Percentiles rank a stretch among this genome's conserved stretches.
These are phyloP conservation scores for Drosophila mulleri DNA, from an alignment of 2,888 invertebrate genomes.

Conservation along the genomic window DNA sequence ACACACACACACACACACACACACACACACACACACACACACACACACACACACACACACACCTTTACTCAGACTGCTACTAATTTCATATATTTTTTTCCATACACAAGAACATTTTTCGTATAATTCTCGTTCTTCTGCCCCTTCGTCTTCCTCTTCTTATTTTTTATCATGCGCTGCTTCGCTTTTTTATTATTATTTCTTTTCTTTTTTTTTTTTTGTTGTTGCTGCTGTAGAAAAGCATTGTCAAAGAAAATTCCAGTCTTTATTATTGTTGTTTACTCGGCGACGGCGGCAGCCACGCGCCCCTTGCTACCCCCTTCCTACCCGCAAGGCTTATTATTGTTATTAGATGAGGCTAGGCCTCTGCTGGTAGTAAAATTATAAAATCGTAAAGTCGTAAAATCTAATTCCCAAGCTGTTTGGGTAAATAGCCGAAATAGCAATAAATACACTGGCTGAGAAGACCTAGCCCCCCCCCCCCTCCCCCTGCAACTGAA, in stretches of 20 bases:
- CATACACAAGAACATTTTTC: constrained; percentile 63
- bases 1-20: background rate
- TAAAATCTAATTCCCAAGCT: constrained; percentile 8
- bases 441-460: background rate
- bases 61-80: constrained; percentile 16
- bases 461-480: background rate
- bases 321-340: background rate
- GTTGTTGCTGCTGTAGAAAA: background rate
- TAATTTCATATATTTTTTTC: constrained; percentile 65
- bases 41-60: constrained; percentile 10
- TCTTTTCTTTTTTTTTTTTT: background rate
- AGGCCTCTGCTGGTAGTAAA: constrained; percentile 2
- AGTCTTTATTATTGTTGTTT: constrained; percentile 7
- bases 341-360: constrained; percentile 1
- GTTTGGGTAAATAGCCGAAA: background rate
- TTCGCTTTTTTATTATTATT: background rate
- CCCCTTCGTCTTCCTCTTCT: background rate
- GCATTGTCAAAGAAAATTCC: constrained; percentile 12
- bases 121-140: background rate
- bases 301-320: background rate
- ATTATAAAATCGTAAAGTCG: constrained; percentile 3
- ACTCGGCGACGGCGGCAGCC: background rate
- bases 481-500: too few relatives aligned
- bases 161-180: background rate
- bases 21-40: background rate